These are phyloP conservation scores for Drosophila formosana DNA, from an alignment of 2,888 invertebrate species.

Conservation along the genomic window DNA sequence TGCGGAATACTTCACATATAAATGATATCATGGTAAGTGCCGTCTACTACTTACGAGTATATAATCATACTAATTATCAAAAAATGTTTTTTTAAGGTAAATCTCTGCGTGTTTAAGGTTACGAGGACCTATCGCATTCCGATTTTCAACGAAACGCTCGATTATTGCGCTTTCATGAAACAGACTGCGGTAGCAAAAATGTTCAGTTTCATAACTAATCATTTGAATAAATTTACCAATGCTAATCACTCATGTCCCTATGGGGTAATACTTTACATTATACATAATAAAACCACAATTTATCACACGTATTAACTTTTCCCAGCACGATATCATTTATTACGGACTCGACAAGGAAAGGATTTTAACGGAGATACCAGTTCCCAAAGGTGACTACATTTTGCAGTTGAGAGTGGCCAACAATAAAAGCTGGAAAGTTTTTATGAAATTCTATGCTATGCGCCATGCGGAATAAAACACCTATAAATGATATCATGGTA, in stretches of 20 bases:
- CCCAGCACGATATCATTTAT: slow-evolving; percentile 22
- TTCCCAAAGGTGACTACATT: slow-evolving; percentile 41
- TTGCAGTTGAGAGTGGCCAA: slow-evolving; percentile 13
- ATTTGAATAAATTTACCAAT: slow-evolving; percentile 11
- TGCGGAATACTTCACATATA: slow-evolving; percentile 34
- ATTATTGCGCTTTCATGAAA: slow-evolving; percentile 32
- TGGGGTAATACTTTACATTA: slow-evolving; percentile 14
- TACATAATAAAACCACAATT: no score
- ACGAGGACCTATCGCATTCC: neutral
- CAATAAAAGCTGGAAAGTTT: slow-evolving; percentile 33
- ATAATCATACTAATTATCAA: neutral
- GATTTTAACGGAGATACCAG: slow-evolving; percentile 33
- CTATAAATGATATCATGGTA: slow-evolving; percentile 47
- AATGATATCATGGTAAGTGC: slow-evolving; percentile 24
- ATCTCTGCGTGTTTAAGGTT: neutral
- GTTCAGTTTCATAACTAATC: neutral
- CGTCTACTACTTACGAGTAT: no score
- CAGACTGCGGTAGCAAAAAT: neutral
- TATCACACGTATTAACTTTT: neutral
- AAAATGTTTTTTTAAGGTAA: neutral
- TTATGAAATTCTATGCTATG: slow-evolving; percentile 14
- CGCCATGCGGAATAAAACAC: slow-evolving; percentile 13
- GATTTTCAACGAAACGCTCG: slow-evolving; percentile 29
- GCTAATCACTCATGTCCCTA: slow-evolving; percentile 33
- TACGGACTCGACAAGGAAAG: slow-evolving; percentile 13